These are phyloP conservation scores for Holcopasites calliopsidis DNA, from an alignment of 1,140 invertebrate genomes.

Conservation along the genomic window DNA sequence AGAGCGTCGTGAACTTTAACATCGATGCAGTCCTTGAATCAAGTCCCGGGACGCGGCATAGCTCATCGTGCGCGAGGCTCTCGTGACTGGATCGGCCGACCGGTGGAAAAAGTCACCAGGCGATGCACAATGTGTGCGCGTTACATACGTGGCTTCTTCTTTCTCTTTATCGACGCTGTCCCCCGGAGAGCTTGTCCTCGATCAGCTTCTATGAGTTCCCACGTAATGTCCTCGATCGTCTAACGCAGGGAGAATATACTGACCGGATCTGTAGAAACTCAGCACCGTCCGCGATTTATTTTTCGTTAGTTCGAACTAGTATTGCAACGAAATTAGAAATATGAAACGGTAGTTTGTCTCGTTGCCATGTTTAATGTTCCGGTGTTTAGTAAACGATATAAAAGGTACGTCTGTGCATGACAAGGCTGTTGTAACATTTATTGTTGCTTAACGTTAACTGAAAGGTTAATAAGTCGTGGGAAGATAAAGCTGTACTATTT, in stretches of 20 bases:
- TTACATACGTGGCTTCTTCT: not conserved
- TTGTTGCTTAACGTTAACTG: not conserved
- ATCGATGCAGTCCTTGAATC: constrained; percentile 58
- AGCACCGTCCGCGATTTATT: not conserved
- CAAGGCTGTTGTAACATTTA: too few species aligned
- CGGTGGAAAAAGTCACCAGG: constrained; percentile 37
- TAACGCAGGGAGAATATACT: constrained; percentile 9
- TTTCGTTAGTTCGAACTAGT: not conserved
- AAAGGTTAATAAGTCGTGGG: not conserved
- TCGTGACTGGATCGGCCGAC: constrained; percentile 54
- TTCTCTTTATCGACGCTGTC: not conserved
- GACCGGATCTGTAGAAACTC: not conserved
- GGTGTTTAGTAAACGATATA: too few species aligned
- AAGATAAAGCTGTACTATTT: not conserved
- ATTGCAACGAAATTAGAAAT: too few species aligned
- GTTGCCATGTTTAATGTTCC: too few species aligned
- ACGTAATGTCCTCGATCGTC: constrained; percentile 14
- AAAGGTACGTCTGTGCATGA: too few species aligned
- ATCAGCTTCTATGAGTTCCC: constrained; percentile 4
- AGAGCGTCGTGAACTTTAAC: constrained; percentile 57
- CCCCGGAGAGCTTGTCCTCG: not conserved
- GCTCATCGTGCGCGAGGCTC: constrained; percentile 1
- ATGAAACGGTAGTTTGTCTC: too few species aligned
- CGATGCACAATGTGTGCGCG: too few species aligned
- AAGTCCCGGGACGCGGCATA: constrained; percentile 18